These are phyloP conservation scores for Spicauda simplicius DNA, from an alignment of 2,888 invertebrate genomes.

Conservation along the genomic window DNA sequence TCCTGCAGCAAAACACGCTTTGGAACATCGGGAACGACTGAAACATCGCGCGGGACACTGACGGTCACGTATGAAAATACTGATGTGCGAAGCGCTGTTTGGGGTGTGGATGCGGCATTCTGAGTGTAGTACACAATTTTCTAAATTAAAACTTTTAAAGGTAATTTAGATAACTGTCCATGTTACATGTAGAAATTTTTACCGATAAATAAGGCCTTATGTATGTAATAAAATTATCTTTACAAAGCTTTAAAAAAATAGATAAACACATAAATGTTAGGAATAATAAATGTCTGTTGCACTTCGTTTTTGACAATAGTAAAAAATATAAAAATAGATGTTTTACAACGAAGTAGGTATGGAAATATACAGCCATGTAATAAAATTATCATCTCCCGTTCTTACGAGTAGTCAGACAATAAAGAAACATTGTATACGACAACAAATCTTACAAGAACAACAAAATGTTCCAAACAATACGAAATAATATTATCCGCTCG, in stretches of 20 bases:
- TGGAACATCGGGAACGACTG: constrained; percentile 76
- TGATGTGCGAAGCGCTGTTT: constrained; percentile 36
- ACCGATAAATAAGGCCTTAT: too few species aligned
- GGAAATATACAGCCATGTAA: constrained; percentile 1
- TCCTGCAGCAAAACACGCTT: constrained; percentile 79
- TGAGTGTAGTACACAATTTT: neutral
- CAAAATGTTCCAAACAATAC: constrained; percentile 19
- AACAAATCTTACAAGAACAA: constrained; percentile 25
- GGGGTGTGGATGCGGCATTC: constrained; percentile 53
- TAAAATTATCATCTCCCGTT: neutral
- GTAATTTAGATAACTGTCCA: neutral
- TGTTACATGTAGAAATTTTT: neutral
- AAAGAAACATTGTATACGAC: neutral
- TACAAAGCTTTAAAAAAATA: too few species aligned
- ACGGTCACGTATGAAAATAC: constrained; percentile 30
- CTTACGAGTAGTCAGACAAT: neutral
- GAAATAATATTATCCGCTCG: constrained; percentile 8
- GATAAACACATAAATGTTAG: too few species aligned
- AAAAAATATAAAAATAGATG: neutral
- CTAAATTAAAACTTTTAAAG: neutral
- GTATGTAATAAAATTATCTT: too few species aligned
- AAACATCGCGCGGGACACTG: constrained; percentile 44
- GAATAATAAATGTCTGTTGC: too few species aligned
- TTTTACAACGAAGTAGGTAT: neutral
- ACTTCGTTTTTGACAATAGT: too few species aligned